A percentile compares a stretch with the other conserved stretches of the same genome.
These are phyloP conservation scores for Trinorchestia longiramus DNA, from an alignment of 1,140 invertebrate species.

Conservation along the genomic window DNA sequence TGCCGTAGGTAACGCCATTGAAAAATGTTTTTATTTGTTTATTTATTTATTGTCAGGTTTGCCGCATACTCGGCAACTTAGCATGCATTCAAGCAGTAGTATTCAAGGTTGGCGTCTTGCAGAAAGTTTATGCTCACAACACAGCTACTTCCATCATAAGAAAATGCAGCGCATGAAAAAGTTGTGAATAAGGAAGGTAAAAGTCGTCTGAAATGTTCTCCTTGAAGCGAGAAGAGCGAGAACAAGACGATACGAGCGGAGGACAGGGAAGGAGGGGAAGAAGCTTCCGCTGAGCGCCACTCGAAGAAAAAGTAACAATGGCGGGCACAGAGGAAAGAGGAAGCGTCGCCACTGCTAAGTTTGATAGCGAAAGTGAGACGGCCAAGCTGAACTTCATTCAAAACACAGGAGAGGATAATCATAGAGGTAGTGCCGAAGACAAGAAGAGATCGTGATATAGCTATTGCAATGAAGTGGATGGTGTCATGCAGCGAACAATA, in stretches of 20 bases:
- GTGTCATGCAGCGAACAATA: background rate
- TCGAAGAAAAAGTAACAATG: background rate
- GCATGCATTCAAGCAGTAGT: background rate
- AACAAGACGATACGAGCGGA: background rate
- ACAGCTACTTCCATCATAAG: background rate
- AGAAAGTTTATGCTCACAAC: background rate
- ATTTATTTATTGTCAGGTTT: background rate
- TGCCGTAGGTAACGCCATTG: background rate
- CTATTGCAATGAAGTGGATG: background rate
- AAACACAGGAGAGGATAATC: background rate
- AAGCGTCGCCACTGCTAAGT: conserved; percentile 5
- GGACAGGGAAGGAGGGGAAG: background rate
- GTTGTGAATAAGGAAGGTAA: background rate
- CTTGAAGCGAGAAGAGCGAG: background rate
- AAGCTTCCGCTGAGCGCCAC: background rate
- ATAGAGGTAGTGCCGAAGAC: background rate
- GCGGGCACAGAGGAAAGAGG: background rate
- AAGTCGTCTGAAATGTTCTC: background rate
- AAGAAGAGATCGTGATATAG: background rate
- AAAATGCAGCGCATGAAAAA: background rate
- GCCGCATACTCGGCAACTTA: background rate
- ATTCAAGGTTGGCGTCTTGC: background rate
- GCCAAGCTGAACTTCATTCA: background rate
- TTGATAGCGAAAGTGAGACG: background rate
- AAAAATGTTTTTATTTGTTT: background rate